Evolutionary conservation across 2,888 invertebrate species (phyloP).

Genomic region (Lamproptera curius): DNA sequence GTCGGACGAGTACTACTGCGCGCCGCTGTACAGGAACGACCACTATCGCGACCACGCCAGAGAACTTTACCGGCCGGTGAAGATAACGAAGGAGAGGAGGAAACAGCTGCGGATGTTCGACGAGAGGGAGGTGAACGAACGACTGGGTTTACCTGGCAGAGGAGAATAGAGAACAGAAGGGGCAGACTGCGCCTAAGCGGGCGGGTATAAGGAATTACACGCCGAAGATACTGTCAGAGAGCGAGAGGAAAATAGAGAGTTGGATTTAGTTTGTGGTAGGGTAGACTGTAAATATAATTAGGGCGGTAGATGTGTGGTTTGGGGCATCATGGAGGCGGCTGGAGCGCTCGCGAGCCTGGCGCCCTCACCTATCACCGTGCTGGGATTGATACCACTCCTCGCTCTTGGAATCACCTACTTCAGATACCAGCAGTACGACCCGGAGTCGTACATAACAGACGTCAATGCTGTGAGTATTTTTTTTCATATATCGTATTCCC

Average conservation of each 20-base stretch:
- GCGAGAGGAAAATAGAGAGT: constrained; percentile 78
- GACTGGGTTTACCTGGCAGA: constrained; percentile 58
- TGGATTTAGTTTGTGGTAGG: constrained; percentile 80
- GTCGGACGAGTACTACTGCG: constrained; percentile 65
- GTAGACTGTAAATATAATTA: constrained; percentile 68
- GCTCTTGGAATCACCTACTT: constrained; percentile 89
- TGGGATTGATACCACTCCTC: constrained; percentile 88
- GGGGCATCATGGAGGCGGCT: constrained; percentile 67
- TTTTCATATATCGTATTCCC: too few species aligned
- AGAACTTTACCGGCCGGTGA: constrained; percentile 71
- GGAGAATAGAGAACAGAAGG: constrained; percentile 63
- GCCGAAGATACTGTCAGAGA: constrained; percentile 82
- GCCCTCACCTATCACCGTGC: constrained; percentile 80
- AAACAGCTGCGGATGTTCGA: constrained; percentile 67
- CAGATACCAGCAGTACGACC: constrained; percentile 89
- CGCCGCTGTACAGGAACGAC: constrained; percentile 72
- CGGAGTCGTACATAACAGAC: constrained; percentile 87
- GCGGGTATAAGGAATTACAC: constrained; percentile 84
- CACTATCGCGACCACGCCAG: constrained; percentile 70
- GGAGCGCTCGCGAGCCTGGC: constrained; percentile 77
- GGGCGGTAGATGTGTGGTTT: constrained; percentile 61
- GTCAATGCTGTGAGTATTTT: constrained; percentile 80
- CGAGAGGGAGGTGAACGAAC: constrained; percentile 51
- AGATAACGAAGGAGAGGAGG: constrained; percentile 68
- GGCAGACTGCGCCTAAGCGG: constrained; percentile 61